Percentiles rank a stretch among this genome's conserved stretches.
These are phyloP conservation scores for Megaustenia siamemsis DNA, from an alignment of 2,888 invertebrate genomes.

Conservation along the genomic window DNA sequence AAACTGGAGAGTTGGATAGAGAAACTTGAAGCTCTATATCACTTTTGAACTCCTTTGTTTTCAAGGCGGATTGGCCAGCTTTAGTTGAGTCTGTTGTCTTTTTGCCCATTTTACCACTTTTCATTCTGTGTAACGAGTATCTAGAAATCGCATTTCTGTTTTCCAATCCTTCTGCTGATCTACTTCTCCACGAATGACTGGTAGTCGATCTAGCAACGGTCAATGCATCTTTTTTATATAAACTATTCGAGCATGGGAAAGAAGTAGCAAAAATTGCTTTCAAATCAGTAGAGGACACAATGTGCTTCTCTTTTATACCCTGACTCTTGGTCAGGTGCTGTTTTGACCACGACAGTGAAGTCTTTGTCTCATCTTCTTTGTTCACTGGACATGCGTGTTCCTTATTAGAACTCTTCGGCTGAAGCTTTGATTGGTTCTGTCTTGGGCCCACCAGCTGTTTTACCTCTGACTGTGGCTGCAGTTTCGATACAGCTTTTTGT, in stretches of 20 bases:
- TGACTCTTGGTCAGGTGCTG: conserved; percentile 31
- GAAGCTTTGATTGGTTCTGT: background rate
- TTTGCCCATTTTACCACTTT: background rate
- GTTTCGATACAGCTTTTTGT: background rate
- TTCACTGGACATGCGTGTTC: background rate
- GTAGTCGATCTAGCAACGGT: too few species aligned
- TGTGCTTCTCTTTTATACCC: background rate
- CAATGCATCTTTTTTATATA: background rate
- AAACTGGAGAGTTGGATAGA: background rate
- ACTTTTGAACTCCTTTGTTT: background rate
- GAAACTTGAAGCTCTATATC: background rate
- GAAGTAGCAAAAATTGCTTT: background rate
- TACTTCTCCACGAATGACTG: background rate
- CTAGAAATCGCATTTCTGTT: background rate
- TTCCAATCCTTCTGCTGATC: conserved; percentile 16
- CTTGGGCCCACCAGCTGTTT: background rate
- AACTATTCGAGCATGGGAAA: background rate
- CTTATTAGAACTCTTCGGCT: background rate
- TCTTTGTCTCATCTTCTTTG: background rate
- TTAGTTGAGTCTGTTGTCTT: background rate
- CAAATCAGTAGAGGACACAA: background rate
- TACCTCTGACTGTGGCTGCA: background rate
- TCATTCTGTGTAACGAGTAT: background rate
- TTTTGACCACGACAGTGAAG: background rate
- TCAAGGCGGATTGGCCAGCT: background rate